Percentiles rank a stretch among this genome's conserved stretches.
Conservation (phyloP, 2,888 invertebrate genomes). For the Amphipyra tragopoginis region DNA sequence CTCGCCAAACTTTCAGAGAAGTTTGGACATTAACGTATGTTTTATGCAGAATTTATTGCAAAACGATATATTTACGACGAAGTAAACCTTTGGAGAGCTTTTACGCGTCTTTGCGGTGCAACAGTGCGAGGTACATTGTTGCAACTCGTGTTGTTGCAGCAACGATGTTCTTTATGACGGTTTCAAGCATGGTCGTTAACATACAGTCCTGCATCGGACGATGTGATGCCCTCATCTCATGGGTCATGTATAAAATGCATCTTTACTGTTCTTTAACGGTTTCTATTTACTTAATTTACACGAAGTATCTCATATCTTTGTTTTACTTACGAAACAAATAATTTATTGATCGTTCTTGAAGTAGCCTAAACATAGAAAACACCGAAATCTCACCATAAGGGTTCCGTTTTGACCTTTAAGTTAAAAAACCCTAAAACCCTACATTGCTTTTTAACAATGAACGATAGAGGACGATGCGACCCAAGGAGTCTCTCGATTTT, state of each 20-base stretch:
- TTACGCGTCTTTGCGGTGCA: slow-evolving; percentile 33
- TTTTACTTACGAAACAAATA: too few species aligned
- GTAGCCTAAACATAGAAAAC: too few species aligned
- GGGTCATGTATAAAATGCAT: slow-evolving; percentile 21
- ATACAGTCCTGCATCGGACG: slow-evolving; percentile 4
- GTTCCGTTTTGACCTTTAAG: too few species aligned
- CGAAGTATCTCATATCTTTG: too few species aligned
- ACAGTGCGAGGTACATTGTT: slow-evolving; percentile 52
- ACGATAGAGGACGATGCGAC: too few species aligned
- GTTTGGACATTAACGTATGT: slow-evolving; percentile 19
- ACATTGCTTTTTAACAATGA: too few species aligned
- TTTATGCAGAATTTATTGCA: slow-evolving; percentile 45
- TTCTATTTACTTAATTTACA: background rate
- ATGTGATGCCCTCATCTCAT: slow-evolving; percentile 3
- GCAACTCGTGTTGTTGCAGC: slow-evolving; percentile 30
- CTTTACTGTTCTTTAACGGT: slow-evolving; percentile 1
- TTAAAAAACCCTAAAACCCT: too few species aligned
- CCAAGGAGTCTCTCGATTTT: too few species aligned
- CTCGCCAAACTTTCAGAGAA: slow-evolving; percentile 27
- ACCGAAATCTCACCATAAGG: too few species aligned
- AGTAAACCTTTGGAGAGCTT: slow-evolving; percentile 50
- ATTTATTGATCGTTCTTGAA: too few species aligned
- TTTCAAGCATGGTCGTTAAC: slow-evolving; percentile 52
- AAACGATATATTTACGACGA: slow-evolving; percentile 47
- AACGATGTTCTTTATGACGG: slow-evolving; percentile 55